Conservation (phyloP, 2,797 vertebrate genomes). For the Leptatherina wallacei region DNA sequence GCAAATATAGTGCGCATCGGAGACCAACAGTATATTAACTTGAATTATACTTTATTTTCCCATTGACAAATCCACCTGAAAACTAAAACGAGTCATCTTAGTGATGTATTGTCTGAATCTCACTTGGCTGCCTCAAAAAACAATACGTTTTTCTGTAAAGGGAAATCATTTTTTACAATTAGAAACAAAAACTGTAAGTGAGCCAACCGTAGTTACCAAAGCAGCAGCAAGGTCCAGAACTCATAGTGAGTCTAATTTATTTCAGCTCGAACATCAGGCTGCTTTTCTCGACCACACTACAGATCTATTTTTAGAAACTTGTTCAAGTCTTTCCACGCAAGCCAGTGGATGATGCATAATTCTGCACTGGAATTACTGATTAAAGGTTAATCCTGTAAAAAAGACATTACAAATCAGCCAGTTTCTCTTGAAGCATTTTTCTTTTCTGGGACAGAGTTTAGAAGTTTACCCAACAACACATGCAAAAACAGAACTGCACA, state of each 20-base stretch:
- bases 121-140: not conserved
- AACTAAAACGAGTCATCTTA: not conserved
- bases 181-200: conserved; percentile 13
- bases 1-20: not conserved
- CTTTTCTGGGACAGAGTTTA: conserved; percentile 12
- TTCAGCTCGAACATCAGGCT: conserved; percentile 15
- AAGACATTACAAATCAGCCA: conserved; percentile 30
- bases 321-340: not conserved
- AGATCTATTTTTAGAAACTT: conserved; percentile 5
- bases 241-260: not conserved
- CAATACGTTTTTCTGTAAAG: not conserved
- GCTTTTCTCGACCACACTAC: not conserved
- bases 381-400: conserved; percentile 24
- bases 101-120: not conserved
- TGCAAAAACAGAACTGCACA: not conserved
- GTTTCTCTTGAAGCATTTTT: conserved; percentile 1
- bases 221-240: conserved; percentile 22
- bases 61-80: not conserved
- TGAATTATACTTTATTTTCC: not conserved
- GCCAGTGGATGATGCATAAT: conserved; percentile 21
- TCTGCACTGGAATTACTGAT: conserved; percentile 26
- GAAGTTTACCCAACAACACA: conserved; percentile 22
- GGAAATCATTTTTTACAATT: conserved; percentile 47
- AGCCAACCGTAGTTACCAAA: conserved; percentile 36
- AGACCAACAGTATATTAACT: not conserved